Evolutionary conservation across 2,113 vertebrate species (phyloP), one percentile per base, ranked within the genome.

Genomic region (Pluvialis apricaria): DNA sequence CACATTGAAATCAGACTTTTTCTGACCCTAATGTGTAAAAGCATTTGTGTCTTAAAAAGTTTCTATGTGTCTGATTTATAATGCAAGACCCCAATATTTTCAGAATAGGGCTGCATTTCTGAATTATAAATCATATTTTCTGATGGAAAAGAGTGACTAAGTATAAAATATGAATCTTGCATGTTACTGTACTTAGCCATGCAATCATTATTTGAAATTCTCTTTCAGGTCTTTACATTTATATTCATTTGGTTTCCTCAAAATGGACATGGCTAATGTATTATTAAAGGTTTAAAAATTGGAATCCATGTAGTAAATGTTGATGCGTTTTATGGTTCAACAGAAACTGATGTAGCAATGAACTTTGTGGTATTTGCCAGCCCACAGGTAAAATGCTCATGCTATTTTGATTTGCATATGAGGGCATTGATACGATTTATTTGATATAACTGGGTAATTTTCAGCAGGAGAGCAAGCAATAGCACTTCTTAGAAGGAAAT

Each of bases 271-370:
- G 57, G 75, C 84, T 95, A 93, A 96, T 94, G 66, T 85, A 94
- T 85, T 97, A 86, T 92, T 97, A 82, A 97, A 92, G 15, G 34
- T 79, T 45, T 94, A 76, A 95, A 79, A 96, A 90, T 93, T 95
- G 78, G 49, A 95, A 88, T 88, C 69, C 31, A 90, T 55, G 57
- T 86, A 86, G 83, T 54, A 96, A 94, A 79, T 80, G 49, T 80
- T 93, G 92, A 89, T 91, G 16, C 84, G 44, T 55, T 88, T 92
- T 93, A 73, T 11, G 78, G 52, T 47, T 90, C 52, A 92, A 79
- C 60, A 92, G 89, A 93, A 97, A 96, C 70, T 71, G 32, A 92
- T 89, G 64, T 40, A 77, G 40, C 29, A 82, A 22, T 92, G 80
- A 88, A 93, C 34, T 87, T 55, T 45, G 64, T 73, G 65, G 75